Evolutionary conservation across 2,113 vertebrate genomes (phyloP).

Genomic region (Penelope pileata): DNA sequence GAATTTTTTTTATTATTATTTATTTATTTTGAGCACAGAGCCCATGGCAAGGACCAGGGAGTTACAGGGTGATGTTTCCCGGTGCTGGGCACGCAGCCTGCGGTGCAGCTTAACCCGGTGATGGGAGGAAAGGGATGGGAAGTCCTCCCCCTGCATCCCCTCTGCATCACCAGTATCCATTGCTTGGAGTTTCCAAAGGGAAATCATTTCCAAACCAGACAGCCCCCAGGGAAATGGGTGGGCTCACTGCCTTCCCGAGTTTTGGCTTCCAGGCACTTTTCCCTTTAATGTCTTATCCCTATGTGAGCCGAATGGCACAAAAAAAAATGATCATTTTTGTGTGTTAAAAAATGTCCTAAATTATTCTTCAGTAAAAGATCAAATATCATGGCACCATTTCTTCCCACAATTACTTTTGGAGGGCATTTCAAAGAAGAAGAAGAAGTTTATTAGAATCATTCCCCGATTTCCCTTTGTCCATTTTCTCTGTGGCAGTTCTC

Average conservation of each 20-base stretch:
- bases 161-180: accelerated
- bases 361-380: neutral
- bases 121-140: no score
- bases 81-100: no score
- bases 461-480: neutral
- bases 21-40: neutral
- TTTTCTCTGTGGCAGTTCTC: neutral
- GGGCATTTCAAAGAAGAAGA: neutral
- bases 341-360: neutral
- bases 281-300: neutral
- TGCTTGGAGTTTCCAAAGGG: neutral
- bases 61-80: no score
- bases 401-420: neutral
- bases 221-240: accelerated
- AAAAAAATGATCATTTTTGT: neutral
- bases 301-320: neutral
- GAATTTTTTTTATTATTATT: no score
- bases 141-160: neutral
- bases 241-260: neutral
- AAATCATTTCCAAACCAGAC: neutral
- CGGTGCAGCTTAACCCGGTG: no score
- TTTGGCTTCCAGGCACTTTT: no score
- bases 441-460: neutral
- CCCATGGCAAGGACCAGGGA: neutral
- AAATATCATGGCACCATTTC: neutral